phyloP scores from a whole-genome alignment of 2,888 invertebrate species.

The Ecliptopera silaceata region DNA sequence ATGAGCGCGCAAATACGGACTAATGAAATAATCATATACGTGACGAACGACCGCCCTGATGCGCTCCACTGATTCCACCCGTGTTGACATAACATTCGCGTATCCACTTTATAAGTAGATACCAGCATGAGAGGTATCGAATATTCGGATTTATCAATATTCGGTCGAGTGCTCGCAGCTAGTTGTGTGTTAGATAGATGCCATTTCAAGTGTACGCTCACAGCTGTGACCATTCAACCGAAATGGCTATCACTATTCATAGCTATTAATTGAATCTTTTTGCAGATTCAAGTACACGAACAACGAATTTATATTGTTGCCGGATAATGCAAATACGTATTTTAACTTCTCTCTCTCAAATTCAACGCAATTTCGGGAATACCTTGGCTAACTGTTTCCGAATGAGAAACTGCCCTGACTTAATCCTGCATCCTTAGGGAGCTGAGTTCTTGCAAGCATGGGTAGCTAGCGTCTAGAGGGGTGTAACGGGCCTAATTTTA shows the following conservation, averaged over 20 bases:
- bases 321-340: constrained; percentile 19
- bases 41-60: constrained; percentile 66
- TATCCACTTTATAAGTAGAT: constrained; percentile 33
- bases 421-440: constrained; percentile 60
- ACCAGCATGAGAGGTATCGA: constrained; percentile 41
- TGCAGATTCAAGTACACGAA: constrained; percentile 6
- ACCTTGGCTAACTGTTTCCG: constrained; percentile 45
- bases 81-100: constrained; percentile 59
- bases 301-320: no score
- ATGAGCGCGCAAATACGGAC: constrained; percentile 79
- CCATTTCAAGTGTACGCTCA: constrained; percentile 58
- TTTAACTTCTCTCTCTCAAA: constrained; percentile 24
- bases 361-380: constrained; percentile 12
- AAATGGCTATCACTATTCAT: constrained; percentile 49
- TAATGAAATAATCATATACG: constrained; percentile 84
- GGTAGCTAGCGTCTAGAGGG: constrained; percentile 61
- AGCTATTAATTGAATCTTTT: constrained; percentile 31
- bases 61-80: constrained; percentile 64
- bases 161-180: constrained; percentile 58
- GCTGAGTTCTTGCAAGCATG: constrained; percentile 41
- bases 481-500: constrained; percentile 78
- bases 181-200: constrained; percentile 58
- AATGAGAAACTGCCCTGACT: constrained; percentile 58
- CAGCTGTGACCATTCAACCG: constrained; percentile 52
- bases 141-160: constrained; percentile 60